Base-by-base conservation (phyloP, 2,113 vertebrate species). In the Sciurus niger region DNA sequence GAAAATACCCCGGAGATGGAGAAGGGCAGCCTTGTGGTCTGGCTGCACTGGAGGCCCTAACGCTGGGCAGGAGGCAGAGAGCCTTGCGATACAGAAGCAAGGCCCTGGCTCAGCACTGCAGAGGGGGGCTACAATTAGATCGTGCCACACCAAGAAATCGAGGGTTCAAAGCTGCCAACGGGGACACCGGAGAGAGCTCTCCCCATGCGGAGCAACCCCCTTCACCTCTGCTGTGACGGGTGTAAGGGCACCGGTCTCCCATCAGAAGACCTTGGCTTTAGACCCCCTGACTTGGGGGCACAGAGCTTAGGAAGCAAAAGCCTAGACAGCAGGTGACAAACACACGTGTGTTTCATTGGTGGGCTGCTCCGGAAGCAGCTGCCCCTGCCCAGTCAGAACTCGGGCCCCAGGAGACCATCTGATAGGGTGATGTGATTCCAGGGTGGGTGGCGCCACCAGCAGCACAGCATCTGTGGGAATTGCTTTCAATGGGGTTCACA, bases 151-250 rank as follows among this genome's bases (percentile, higher is more conserved):
- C 13, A 48, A 67, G 58, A 20, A 8, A 18, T 20, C 10, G 48
- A 51, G 4, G 1, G 6, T 9, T 18, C 43, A 28, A 67, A 76
- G 32, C 0, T 7, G 65, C 32, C n/a, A 43, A 90, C 20, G 28
- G 34, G 37, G 46, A 80, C 72, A 43, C 53, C 48, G 20, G 43
- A 58, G 24, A 53, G 79, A n/a, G 28, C 22, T 78, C 20, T 51
- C 37, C 16, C 9, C 0, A 0, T 17, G 37, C n/a, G 4, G 2
- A 13, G 48, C 30, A 12, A 48, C 28, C 43, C 24, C 16, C 6
- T 25, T 67, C 18, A 55, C 11, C 16, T 6, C 25, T 43, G 65
- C 32, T 68, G 30, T 16, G 30, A 25, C 30, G 20, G 20, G 12
- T 30, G 12, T 5, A 12, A 13, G 9, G 30, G 65, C 65, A 12